These are phyloP conservation scores for Manacus vitellinus DNA, from an alignment of 2,113 vertebrate genomes.

Conservation along the genomic window DNA sequence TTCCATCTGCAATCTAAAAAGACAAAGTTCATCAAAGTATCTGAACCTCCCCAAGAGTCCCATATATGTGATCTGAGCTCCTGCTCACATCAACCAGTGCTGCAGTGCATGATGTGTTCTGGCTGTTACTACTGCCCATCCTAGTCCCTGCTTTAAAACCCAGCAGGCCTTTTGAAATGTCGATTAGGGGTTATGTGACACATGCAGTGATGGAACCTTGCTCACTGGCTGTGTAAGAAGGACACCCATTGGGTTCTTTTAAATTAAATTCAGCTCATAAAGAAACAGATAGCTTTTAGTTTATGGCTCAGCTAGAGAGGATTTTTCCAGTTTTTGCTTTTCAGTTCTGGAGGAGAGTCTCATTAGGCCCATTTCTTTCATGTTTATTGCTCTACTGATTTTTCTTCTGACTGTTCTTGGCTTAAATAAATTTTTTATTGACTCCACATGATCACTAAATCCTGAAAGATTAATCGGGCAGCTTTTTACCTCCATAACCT, in stretches of 20 bases:
- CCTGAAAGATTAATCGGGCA: slow-evolving; percentile 13
- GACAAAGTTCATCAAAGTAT: neutral
- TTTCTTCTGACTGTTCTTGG: neutral
- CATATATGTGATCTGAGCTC: neutral
- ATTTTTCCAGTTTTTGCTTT: neutral
- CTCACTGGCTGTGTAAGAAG: neutral
- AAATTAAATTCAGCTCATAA: neutral
- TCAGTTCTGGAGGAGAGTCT: neutral
- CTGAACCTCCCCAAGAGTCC: neutral
- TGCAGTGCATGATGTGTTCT: neutral
- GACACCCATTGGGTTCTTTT: neutral
- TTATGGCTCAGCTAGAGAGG: neutral
- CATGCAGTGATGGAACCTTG: neutral
- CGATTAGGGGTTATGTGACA: neutral
- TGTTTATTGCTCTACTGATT: neutral
- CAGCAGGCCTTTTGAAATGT: neutral
- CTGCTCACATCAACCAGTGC: neutral
- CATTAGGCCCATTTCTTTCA: neutral
- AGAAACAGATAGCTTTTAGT: neutral
- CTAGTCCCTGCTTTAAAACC: neutral
- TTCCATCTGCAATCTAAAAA: neutral
- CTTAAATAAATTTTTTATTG: neutral
- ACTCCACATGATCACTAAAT: neutral
- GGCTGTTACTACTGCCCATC: neutral
- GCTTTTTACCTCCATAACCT: neutral